Conservation (phyloP, 2,888 invertebrate species). For the Folsomia manolachei region DNA sequence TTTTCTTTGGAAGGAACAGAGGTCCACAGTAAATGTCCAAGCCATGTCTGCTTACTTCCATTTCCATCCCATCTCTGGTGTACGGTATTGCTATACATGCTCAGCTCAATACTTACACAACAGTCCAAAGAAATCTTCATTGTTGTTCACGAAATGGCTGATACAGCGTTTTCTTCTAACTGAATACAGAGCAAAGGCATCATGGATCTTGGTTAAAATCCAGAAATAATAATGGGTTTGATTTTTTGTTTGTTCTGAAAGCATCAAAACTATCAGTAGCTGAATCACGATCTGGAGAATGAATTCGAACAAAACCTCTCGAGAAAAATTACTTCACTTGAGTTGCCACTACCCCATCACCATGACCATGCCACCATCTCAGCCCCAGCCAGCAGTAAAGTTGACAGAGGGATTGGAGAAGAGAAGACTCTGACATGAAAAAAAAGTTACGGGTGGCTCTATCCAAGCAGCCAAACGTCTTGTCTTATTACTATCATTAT, state of each 20-base stretch:
- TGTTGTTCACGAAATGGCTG: neutral
- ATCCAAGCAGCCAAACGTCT: constrained; percentile 9
- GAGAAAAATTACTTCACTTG: constrained; percentile 6
- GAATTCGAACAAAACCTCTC: constrained; percentile 10
- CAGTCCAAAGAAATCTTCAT: neutral
- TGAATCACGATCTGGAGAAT: constrained; percentile 34
- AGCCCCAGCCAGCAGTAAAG: too few species aligned
- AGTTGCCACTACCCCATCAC: neutral
- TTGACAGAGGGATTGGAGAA: constrained; percentile 7
- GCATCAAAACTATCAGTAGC: constrained; percentile 35
- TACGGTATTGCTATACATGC: too few species aligned
- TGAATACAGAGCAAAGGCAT: neutral
- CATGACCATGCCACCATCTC: neutral
- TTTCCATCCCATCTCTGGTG: too few species aligned
- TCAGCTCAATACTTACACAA: too few species aligned
- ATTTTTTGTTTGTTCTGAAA: constrained; percentile 23
- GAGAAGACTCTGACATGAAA: neutral
- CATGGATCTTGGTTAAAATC: neutral
- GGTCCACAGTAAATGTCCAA: too few species aligned
- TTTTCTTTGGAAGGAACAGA: too few species aligned
- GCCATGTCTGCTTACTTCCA: too few species aligned
- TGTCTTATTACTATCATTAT: constrained; percentile 21
- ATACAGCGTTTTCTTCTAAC: too few species aligned
- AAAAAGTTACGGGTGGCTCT: constrained; percentile 17
- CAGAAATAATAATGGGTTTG: constrained; percentile 30